Evolutionary conservation across 2,113 vertebrate species (phyloP).

Genomic region (Forbesichthys agassizii): DNA sequence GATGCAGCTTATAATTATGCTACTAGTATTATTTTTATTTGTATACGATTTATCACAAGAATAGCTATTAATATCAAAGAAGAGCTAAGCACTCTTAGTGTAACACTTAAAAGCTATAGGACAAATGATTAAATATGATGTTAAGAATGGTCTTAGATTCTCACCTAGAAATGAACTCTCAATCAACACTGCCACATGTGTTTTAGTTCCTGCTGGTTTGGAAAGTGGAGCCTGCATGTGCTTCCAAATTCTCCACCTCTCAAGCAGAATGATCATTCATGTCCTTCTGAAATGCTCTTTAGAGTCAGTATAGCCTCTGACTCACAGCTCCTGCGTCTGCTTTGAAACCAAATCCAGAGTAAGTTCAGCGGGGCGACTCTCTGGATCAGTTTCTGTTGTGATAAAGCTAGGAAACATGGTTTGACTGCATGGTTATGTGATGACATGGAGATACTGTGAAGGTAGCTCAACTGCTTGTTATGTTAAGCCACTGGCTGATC

Average conservation of each 20-base stretch:
- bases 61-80: too few species aligned
- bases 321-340: not conserved
- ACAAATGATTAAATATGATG: too few species aligned
- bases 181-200: too few species aligned
- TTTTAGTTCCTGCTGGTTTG: not conserved
- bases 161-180: not conserved
- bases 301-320: conserved; percentile 10
- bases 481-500: conserved; percentile 1
- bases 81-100: too few species aligned
- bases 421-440: conserved; percentile 23
- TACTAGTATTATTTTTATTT: too few species aligned
- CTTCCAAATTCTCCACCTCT: conserved; percentile 2
- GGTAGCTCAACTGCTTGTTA: conserved; percentile 8
- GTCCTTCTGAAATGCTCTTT: not conserved
- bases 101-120: too few species aligned
- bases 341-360: conserved; percentile 41
- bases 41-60: too few species aligned
- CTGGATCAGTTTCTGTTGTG: conserved; percentile 40
- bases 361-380: conserved; percentile 9
- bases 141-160: too few species aligned
- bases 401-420: conserved; percentile 23
- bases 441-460: conserved; percentile 10
- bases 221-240: not conserved
- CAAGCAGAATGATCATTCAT: conserved; percentile 19
- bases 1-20: too few species aligned